These are phyloP conservation scores for Umimayanthus chanpuru DNA, from an alignment of 92 coral and sea anemone genomes.

Conservation along the genomic window DNA sequence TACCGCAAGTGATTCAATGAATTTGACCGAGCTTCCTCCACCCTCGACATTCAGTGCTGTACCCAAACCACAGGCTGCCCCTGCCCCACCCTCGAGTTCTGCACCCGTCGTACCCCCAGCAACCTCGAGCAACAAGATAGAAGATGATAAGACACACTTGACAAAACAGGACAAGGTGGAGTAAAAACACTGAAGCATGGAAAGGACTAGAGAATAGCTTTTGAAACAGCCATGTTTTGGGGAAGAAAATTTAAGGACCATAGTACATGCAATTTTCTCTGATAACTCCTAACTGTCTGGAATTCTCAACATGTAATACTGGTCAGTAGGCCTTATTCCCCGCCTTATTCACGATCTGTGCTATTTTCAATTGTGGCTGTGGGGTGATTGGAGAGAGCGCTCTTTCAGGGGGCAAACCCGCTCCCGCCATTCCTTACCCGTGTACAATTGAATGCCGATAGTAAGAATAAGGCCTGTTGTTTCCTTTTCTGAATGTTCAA, in stretches of 20 bases:
- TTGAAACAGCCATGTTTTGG: no score
- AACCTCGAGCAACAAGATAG: constrained; percentile 26
- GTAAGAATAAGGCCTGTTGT: neutral
- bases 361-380: no score
- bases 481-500: no score
- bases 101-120: constrained; percentile 34
- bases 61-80: constrained; percentile 55
- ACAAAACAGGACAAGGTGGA: constrained; percentile 68
- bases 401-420: neutral
- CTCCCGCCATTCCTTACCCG: no score
- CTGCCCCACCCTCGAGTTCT: constrained; percentile 43
- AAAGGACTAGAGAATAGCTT: neutral
- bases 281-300: no score
- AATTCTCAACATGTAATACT: no score
- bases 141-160: constrained; percentile 28
- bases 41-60: constrained; percentile 40
- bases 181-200: neutral
- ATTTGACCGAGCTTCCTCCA: constrained; percentile 44
- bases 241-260: neutral
- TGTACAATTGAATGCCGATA: no score
- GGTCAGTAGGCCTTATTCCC: no score
- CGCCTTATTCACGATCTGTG: neutral
- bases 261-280: neutral
- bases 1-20: constrained; percentile 16
- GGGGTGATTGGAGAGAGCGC: neutral